These are phyloP conservation scores for Aramus guarauna DNA, from an alignment of 2,113 vertebrate genomes.

Conservation along the genomic window DNA sequence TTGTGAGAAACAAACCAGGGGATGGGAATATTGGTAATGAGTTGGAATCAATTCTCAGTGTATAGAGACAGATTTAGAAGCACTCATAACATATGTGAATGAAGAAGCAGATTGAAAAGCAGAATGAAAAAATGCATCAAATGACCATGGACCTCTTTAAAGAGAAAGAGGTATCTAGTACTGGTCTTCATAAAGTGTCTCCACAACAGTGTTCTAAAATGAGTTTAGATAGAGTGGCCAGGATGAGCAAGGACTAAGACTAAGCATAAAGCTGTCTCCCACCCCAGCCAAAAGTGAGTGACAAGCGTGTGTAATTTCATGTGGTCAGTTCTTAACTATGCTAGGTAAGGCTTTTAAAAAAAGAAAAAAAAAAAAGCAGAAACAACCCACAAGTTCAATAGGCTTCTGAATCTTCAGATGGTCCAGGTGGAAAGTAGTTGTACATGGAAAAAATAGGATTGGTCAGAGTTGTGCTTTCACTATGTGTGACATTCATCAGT, in stretches of 20 bases:
- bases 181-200: not conserved
- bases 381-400: not conserved
- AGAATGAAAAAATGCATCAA: not conserved
- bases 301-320: not conserved
- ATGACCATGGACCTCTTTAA: not conserved
- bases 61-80: not conserved
- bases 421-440: not conserved
- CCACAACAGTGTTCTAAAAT: not conserved
- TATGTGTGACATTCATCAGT: not conserved
- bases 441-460: not conserved
- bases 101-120: not conserved
- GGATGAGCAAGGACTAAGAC: not conserved
- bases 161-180: not conserved
- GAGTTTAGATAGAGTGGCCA: not conserved
- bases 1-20: not conserved
- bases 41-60: not conserved
- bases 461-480: not conserved
- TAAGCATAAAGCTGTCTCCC: not conserved
- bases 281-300: not conserved
- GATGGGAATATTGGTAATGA: not conserved
- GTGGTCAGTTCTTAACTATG: not conserved
- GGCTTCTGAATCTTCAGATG: not conserved
- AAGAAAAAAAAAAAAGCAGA: not conserved
- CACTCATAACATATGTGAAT: not conserved
- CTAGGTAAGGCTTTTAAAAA: not conserved